Evolutionary conservation across 2,113 vertebrate species (phyloP).

Genomic region (Mastomys natalensis): DNA sequence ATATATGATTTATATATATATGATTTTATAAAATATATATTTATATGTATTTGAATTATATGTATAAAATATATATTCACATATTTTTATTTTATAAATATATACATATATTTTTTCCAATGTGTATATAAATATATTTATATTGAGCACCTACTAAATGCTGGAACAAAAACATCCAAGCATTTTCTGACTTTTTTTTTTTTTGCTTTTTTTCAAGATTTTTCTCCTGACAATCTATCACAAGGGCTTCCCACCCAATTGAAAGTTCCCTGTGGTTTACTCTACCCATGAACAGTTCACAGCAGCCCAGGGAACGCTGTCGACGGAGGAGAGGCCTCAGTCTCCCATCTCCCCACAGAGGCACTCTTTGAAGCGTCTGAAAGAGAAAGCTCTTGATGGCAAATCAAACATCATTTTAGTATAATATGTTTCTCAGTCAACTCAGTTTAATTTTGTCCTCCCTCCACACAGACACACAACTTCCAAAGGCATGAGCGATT

Average conservation of each 20-base stretch:
- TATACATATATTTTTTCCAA: background rate
- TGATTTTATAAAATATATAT: background rate
- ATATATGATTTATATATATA: background rate
- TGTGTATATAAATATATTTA: background rate
- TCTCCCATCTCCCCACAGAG: slow-evolving; percentile 83
- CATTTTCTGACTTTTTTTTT: slow-evolving; percentile 68
- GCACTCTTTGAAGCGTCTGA: slow-evolving; percentile 79
- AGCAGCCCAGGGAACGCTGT: slow-evolving; percentile 83
- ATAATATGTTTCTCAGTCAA: slow-evolving; percentile 83
- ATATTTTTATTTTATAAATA: background rate
- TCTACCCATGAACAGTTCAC: slow-evolving; percentile 79
- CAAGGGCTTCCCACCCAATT: slow-evolving; percentile 79
- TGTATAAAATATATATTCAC: too few species aligned
- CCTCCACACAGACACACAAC: slow-evolving; percentile 49
- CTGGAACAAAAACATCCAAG: slow-evolving; percentile 68
- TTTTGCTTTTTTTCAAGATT: slow-evolving; percentile 75
- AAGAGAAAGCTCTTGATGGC: slow-evolving; percentile 83
- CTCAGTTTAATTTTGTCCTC: slow-evolving; percentile 77
- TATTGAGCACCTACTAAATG: slow-evolving; percentile 67
- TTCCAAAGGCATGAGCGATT: slow-evolving; percentile 75
- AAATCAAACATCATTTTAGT: slow-evolving; percentile 86
- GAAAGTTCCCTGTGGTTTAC: slow-evolving; percentile 81
- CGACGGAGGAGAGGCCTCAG: slow-evolving; percentile 75
- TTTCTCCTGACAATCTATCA: slow-evolving; percentile 80
- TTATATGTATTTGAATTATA: background rate